phyloP scores from a whole-genome alignment of 2,888 invertebrate species.

The Tipula vernalis region DNA sequence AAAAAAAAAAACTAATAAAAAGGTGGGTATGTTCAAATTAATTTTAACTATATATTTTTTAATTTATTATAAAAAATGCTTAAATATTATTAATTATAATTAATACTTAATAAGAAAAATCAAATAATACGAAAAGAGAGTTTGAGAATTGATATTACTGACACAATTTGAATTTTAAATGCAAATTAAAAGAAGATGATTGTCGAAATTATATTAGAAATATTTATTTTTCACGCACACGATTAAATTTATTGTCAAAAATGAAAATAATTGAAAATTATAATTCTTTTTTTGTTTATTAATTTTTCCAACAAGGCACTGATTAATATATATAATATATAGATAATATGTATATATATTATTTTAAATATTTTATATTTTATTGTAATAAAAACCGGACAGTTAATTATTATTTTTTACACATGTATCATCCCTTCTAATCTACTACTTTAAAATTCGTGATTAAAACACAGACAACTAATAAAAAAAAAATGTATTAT shows the following conservation, averaged over 20 bases:
- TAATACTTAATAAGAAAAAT: neutral
- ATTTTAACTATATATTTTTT: neutral
- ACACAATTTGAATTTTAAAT: slow-evolving; percentile 4
- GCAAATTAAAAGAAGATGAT: neutral
- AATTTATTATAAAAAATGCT: neutral
- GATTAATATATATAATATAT: neutral
- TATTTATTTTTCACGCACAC: neutral
- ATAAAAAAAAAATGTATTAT: neutral
- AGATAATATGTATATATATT: neutral
- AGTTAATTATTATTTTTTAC: neutral
- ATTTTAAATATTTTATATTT: neutral
- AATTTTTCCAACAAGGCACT: neutral
- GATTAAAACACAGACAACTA: slow-evolving; percentile 7
- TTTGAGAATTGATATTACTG: neutral
- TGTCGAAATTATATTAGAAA: neutral
- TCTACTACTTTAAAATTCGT: slow-evolving; percentile 8
- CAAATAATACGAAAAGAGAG: neutral
- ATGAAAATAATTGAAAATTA: neutral
- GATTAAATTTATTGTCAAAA: neutral
- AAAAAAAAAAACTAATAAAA: neutral
- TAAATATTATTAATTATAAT: neutral
- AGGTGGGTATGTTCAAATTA: neutral
- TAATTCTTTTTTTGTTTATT: neutral
- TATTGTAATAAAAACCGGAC: neutral
- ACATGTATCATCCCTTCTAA: neutral